Conservation (phyloP, 2,797 vertebrate genomes). For the Falco rusticolus region DNA sequence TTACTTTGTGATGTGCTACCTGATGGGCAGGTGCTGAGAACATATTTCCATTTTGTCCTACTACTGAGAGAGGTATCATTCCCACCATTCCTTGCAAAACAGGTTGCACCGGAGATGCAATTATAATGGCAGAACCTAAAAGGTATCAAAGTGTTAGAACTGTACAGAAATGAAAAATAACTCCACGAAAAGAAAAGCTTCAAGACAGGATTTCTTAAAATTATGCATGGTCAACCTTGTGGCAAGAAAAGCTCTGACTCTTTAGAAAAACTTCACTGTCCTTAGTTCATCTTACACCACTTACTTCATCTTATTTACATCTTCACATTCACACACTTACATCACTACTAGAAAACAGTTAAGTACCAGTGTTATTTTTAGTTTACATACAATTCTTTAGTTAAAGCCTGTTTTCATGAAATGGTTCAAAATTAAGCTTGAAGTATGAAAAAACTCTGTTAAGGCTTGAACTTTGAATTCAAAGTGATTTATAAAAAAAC, state of each 20-base stretch:
- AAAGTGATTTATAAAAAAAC: not conserved
- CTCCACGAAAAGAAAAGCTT: not conserved
- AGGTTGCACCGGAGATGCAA: conserved; percentile 90
- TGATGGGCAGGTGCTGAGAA: conserved; percentile 87
- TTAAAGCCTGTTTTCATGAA: not conserved
- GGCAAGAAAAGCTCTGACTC: not conserved
- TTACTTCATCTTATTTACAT: no score
- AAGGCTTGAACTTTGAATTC: not conserved
- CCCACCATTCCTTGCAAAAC: conserved; percentile 87
- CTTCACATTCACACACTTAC: no score
- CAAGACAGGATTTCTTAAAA: not conserved
- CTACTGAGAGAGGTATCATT: conserved; percentile 90
- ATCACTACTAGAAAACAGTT: not conserved
- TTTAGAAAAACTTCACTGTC: not conserved
- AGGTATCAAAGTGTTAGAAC: not conserved
- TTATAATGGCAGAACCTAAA: conserved; percentile 90
- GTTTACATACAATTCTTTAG: not conserved
- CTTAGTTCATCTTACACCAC: not conserved
- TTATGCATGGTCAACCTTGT: not conserved
- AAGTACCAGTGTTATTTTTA: not conserved
- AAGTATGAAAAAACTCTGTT: not conserved
- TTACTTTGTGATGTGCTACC: conserved; percentile 75
- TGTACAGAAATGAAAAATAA: not conserved
- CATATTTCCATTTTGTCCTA: conserved; percentile 83
- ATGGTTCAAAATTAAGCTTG: not conserved